Base-by-base conservation (phyloP, 2,888 invertebrate genomes). In the Hofmannophila pseudospretella region DNA sequence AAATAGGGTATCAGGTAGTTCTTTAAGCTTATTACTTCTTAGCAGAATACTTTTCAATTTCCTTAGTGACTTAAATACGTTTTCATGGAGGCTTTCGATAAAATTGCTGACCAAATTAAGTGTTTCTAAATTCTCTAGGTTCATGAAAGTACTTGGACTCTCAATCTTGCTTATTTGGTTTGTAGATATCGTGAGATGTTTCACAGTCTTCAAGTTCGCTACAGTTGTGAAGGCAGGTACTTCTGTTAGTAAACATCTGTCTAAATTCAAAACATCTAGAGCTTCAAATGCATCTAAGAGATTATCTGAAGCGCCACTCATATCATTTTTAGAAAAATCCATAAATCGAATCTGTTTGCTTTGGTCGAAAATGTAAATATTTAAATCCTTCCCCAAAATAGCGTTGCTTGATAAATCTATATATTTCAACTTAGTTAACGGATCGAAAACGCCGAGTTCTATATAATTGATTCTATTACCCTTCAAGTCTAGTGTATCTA, bases 291-390 rank as follows among this genome's bases (percentile, higher is more conserved):
- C 43, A 2, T 64, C 45, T 9, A 77, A 41, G 10, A 76, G 44
- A 22, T 55, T 49, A n/a, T 60, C 58, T 9, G 58, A 50, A 0
- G 72, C 41, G 4, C 45, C 57, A 4, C 50, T 51, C 71, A 79
- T 74, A 22, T 72, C 56, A 29, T 72, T 77, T 47, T 63, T 55
- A 9, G 74, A 72, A 14, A 74, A 70, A 53, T 67, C 68, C n/a
- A 77, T 42, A 20, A 54, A 49, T 10, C 38, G 48, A 14, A 79
- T 66, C 1, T 39, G 39, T n/a, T 22, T 47, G 35, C 41, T 62
- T 14, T 54, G 37, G 33, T 66, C 60, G 41, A 77, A 74, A 32
- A 71, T 40, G 25, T 58, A 49, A 1, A 59, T 47, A 39, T 58
- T 53, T 5, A 77, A 39, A 34, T 59, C 39, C 45, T 41, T 58